These are phyloP conservation scores for Onychostruthus taczanowskii DNA, from an alignment of 2,113 vertebrate species.

Conservation along the genomic window DNA sequence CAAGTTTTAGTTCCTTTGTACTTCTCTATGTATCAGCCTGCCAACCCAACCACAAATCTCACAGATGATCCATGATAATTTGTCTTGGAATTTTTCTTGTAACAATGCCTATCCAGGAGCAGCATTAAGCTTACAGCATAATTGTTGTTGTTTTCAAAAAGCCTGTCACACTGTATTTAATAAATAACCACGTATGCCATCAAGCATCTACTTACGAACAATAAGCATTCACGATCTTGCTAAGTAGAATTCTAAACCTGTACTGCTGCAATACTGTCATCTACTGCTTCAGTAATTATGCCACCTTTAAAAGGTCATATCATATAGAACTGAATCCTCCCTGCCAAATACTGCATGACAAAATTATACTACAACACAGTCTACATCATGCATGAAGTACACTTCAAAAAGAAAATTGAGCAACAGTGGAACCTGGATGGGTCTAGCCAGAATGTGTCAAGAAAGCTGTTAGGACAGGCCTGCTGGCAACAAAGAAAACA, in stretches of 20 bases:
- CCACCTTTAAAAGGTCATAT: background rate
- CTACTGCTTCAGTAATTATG: background rate
- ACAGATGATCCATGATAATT: conserved; percentile 1
- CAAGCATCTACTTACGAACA: background rate
- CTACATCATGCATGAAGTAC: background rate
- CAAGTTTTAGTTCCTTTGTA: background rate
- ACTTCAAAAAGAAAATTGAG: background rate
- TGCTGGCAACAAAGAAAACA: background rate
- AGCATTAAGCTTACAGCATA: background rate
- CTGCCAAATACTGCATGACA: background rate
- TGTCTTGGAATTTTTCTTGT: background rate
- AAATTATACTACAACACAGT: background rate
- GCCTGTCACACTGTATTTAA: background rate
- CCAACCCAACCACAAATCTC: background rate
- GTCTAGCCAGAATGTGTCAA: background rate
- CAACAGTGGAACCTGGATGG: background rate
- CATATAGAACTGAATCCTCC: background rate
- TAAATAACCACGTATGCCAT: background rate
- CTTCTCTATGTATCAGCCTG: background rate
- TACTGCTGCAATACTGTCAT: background rate
- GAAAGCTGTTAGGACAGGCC: background rate
- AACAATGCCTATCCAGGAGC: background rate
- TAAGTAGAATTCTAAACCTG: background rate
- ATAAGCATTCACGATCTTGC: background rate
- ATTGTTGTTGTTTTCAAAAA: conserved; percentile 56